Percentiles rank a stretch among this genome's conserved stretches.
Conservation (phyloP, 2,113 vertebrate genomes). For the human (Homo sapiens) region GRCh38 chr1:83464501-83465000, state of each 20-base stretch:
- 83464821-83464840: not conserved
- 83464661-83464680: not conserved
- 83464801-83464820: not conserved
- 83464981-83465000: not conserved
- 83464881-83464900: not conserved
- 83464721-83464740: not conserved
- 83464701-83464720: constrained; percentile 8
- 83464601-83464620: not conserved
- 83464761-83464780: not conserved
- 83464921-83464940: not conserved
- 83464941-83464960: not conserved
- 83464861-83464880: constrained; percentile 10
- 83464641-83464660: not conserved
- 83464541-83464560: not conserved
- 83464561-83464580: not conserved
- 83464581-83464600: not conserved
- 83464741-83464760: not conserved
- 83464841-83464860: not conserved
- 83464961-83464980: not conserved
- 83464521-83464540: not conserved
- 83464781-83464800: not conserved
- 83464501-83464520: not conserved
- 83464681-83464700: not conserved
- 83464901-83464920: not conserved
- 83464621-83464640: not conserved